Percentiles rank a stretch among this genome's conserved stretches.
Evolutionary conservation across 1,140 invertebrate species (phyloP).

Genomic region (Tetranychus cinnabarinus): DNA sequence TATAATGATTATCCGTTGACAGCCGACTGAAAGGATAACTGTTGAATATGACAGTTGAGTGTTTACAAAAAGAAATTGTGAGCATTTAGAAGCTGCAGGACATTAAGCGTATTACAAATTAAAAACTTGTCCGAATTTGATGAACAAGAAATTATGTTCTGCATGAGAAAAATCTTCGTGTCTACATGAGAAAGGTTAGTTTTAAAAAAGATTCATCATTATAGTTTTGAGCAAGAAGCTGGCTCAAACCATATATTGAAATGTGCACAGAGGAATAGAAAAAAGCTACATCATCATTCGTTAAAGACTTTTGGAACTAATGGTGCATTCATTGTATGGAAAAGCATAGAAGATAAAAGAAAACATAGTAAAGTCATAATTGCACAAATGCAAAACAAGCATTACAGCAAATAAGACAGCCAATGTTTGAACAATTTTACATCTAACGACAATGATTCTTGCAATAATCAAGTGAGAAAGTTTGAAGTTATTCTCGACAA

Average conservation of each 20-base stretch:
- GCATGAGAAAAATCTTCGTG: constrained; percentile 27
- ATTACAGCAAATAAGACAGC: constrained; percentile 18
- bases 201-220: constrained; percentile 24
- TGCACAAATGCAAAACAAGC: constrained; percentile 16
- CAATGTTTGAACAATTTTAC: constrained; percentile 18
- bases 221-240: constrained; percentile 25
- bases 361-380: constrained; percentile 23
- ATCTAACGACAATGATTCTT: constrained; percentile 12
- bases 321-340: constrained; percentile 27
- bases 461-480: constrained; percentile 8
- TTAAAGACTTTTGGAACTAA: constrained; percentile 19
- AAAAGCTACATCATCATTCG: constrained; percentile 15
- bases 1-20: constrained; percentile 22
- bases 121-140: constrained; percentile 6
- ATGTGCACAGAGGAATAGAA: constrained; percentile 19
- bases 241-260: constrained; percentile 23
- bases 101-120: not conserved
- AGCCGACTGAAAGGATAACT: constrained; percentile 15
- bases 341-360: constrained; percentile 26
- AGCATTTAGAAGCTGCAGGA: constrained; percentile 1
- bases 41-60: not conserved
- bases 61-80: constrained; percentile 11
- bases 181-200: constrained; percentile 22
- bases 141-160: constrained; percentile 22
- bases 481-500: constrained; percentile 12